Base-by-base conservation (phyloP, 2,797 vertebrate genomes). In the Austrolebias charrua region DNA sequence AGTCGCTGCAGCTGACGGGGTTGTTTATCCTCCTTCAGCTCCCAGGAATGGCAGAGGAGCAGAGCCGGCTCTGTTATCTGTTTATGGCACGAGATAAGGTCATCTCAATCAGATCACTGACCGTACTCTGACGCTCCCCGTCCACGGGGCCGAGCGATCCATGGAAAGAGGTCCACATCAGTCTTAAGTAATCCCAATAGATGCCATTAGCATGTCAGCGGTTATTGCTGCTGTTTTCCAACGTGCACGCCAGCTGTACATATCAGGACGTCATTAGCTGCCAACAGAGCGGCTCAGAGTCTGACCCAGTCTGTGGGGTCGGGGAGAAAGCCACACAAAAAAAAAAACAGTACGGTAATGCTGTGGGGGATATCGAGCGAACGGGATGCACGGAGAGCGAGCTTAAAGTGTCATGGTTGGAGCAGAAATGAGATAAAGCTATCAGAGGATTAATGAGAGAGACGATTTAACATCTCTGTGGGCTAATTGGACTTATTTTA, bases 41-140 rank as follows among this genome's bases (percentile, higher is more conserved):
- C 82, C 82, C 81, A 88, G 52, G 28, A 86, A 90, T 58, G 69
- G 67, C 80, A 81, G 86, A 91, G 81, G 89, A 91, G 82, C 83
- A 66, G 83, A 82, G 81, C 79, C 89, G 90, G 92, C 84, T 75
- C 90, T 86, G 84, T 92, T 94, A 92, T 94, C 93, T 94, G 87
- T 92, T 93, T 92, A 90, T 81, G 71, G 88, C 89, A 85, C 78
- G 13, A 92, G 93, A 95, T 95, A 94, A 95, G 92, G 90, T 90
- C 63, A 71, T 81, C 82, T 88, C 82, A 87, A 88, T 90, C 87
- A 79, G 90, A 94, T 94, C 92, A 86, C 90, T 91, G 90, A 89
- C 93, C 92, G 88, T 85, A 92, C 92, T 86, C 87, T 91, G 90
- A 92, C 90, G 83, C 54, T 63, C 69, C 66, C 73, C 69, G 20